Evolutionary conservation across 2,888 invertebrate species (phyloP).

Genomic region (Lathronympha strigana): DNA sequence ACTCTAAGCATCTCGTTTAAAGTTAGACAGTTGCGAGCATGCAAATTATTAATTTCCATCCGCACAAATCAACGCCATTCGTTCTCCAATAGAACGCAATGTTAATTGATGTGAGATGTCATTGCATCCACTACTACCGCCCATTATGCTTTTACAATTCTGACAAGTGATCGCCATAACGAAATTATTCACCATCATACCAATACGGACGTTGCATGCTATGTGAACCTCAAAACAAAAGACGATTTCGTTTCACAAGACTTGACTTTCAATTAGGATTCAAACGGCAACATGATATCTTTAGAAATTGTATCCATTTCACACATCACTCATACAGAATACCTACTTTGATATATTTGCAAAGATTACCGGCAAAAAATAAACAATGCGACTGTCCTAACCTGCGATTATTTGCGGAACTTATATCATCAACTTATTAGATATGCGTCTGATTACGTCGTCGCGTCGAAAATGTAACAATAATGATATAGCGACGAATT

Average conservation of each 20-base stretch:
- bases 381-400: conserved; percentile 13
- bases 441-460: conserved; percentile 33
- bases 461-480: conserved; percentile 37
- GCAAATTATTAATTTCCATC: conserved; percentile 31
- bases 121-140: conserved; percentile 14
- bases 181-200: conserved; percentile 45
- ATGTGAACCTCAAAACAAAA: conserved; percentile 63
- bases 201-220: conserved; percentile 49
- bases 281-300: conserved; percentile 29
- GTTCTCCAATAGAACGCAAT: conserved; percentile 1
- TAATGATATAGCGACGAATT: conserved; percentile 43
- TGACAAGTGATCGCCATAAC: conserved; percentile 47
- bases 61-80: conserved; percentile 17
- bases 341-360: conserved; percentile 24
- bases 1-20: too few species aligned
- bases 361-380: conserved; percentile 25
- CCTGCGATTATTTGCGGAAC: conserved; percentile 20
- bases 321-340: conserved; percentile 35
- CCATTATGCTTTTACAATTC: conserved; percentile 31
- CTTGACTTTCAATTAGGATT: conserved; percentile 41
- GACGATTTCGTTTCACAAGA: conserved; percentile 52
- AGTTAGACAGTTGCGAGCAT: background rate
- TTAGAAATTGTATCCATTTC: conserved; percentile 37
- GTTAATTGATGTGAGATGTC: conserved; percentile 32
- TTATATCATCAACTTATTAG: conserved; percentile 34